Evolutionary conservation across 2,113 vertebrate species (phyloP).

Genomic region (Brachionichthys hirsutus): DNA sequence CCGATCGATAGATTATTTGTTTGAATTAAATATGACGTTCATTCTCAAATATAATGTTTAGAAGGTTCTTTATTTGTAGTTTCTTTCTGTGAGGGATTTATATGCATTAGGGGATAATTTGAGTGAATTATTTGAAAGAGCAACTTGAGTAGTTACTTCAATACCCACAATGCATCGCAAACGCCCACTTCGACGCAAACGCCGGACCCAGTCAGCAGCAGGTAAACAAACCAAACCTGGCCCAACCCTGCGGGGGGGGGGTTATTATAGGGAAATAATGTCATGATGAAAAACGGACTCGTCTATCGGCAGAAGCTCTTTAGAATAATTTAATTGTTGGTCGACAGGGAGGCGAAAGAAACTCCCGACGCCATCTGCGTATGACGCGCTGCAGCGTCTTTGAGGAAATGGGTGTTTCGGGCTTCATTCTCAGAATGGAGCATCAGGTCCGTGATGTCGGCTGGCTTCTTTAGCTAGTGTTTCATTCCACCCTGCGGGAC

Average conservation of each 20-base stretch:
- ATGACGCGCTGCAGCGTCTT: slow-evolving; percentile 72
- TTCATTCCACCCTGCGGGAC: slow-evolving; percentile 29
- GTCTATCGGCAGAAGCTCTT: slow-evolving; percentile 10
- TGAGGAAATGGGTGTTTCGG: slow-evolving; percentile 58
- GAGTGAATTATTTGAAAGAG: too few relatives aligned
- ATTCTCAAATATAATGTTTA: too few relatives aligned
- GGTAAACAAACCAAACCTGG: slow-evolving; percentile 77
- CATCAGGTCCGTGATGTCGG: slow-evolving; percentile 57
- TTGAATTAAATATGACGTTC: rapidly evolving
- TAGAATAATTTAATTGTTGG: slow-evolving; percentile 1
- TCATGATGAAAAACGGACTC: slow-evolving; percentile 6
- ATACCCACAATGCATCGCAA: slow-evolving; percentile 60
- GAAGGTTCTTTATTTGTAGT: too few relatives aligned
- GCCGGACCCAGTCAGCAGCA: slow-evolving; percentile 58
- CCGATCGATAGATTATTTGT: rapidly evolving
- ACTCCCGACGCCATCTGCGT: slow-evolving; percentile 51
- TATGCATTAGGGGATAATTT: too few relatives aligned
- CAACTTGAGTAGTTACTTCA: slow-evolving; percentile 34
- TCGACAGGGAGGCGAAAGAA: slow-evolving; percentile 3
- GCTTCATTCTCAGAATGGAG: slow-evolving; percentile 47
- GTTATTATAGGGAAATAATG: slow-evolving; percentile 50
- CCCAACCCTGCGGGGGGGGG: slow-evolving; percentile 43
- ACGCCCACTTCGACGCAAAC: slow-evolving; percentile 4
- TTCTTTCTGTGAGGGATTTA: too few relatives aligned
- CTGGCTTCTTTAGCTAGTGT: slow-evolving; percentile 67